A percentile compares a stretch with the other conserved stretches of the same genome.
Evolutionary conservation across 64 coral and sea anemone genomes (phyloP).

Genomic region (Montipora foliosa): DNA sequence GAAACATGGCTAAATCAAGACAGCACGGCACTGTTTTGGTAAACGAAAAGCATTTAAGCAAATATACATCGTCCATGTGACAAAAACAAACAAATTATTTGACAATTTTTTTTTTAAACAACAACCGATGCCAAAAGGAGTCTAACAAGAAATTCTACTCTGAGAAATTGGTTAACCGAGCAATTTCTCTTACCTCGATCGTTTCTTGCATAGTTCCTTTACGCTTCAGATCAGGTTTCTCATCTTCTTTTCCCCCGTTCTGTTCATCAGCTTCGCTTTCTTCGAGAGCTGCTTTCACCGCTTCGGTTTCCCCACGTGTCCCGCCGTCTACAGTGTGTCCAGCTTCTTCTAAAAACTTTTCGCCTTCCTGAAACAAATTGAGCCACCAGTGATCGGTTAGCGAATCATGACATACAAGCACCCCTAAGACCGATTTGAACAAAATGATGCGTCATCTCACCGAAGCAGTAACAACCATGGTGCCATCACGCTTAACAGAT

Average conservation of each 20-base stretch:
- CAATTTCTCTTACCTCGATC: conserved; percentile 71
- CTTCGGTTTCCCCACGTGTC: conserved; percentile 93
- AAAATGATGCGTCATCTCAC: conserved; percentile 55
- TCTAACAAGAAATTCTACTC: background rate
- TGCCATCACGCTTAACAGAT: conserved; percentile 86
- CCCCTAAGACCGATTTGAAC: background rate
- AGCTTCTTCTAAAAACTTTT: conserved; percentile 68
- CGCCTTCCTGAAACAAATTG: conserved; percentile 75
- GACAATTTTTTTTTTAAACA: background rate
- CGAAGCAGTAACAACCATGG: conserved; percentile 87
- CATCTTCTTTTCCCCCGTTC: conserved; percentile 81
- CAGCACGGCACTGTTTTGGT: background rate
- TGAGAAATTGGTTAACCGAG: too few relatives aligned
- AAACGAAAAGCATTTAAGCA: conserved; percentile 15
- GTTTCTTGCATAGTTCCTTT: conserved; percentile 92
- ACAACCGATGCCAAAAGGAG: background rate
- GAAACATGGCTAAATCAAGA: background rate
- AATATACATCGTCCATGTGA: conserved; percentile 36
- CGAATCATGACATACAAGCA: background rate
- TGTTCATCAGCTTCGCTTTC: conserved; percentile 77
- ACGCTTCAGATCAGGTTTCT: conserved; percentile 93
- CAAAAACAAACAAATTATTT: conserved; percentile 29
- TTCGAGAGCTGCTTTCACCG: conserved; percentile 89
- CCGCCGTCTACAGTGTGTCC: conserved; percentile 74
- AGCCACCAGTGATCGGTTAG: background rate